A percentile compares a stretch with the other conserved stretches of the same genome.
These are phyloP conservation scores for Furcifer pardalis DNA, from an alignment of 2,797 vertebrate species.

Conservation along the genomic window DNA sequence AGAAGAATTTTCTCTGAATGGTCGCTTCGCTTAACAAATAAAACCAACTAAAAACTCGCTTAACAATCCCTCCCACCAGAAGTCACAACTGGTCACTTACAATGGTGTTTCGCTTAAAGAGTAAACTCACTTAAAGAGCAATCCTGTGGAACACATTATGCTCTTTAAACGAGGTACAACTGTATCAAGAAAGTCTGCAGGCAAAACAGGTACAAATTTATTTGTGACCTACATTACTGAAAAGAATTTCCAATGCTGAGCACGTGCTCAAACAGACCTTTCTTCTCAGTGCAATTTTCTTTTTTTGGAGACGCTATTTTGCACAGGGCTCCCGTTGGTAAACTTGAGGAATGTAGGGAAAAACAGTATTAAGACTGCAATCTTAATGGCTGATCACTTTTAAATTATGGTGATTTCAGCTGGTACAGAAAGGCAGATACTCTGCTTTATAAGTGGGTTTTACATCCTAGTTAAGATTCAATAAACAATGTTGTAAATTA, in stretches of 20 bases:
- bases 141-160: too few relatives aligned
- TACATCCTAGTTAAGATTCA: not conserved
- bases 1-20: too few relatives aligned
- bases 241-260: not conserved
- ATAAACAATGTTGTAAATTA: slow-evolving; percentile 31
- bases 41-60: too few relatives aligned
- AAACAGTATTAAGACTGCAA: not conserved
- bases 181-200: not conserved
- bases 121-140: too few relatives aligned
- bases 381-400: not conserved
- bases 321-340: not conserved
- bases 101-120: too few relatives aligned
- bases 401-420: not conserved
- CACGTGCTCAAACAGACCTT: not conserved
- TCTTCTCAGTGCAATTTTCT: not conserved
- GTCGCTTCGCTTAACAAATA: too few relatives aligned
- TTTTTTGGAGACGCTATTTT: not conserved
- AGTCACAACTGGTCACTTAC: too few relatives aligned
- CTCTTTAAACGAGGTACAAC: too few relatives aligned
- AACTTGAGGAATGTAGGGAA: not conserved
- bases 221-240: not conserved
- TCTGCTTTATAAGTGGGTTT: not conserved
- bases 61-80: too few relatives aligned
- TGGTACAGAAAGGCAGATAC: not conserved
- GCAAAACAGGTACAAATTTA: not conserved